Evolutionary conservation across 2,113 vertebrate species (phyloP).

Genomic region (Campylorhamphus procurvoides): DNA sequence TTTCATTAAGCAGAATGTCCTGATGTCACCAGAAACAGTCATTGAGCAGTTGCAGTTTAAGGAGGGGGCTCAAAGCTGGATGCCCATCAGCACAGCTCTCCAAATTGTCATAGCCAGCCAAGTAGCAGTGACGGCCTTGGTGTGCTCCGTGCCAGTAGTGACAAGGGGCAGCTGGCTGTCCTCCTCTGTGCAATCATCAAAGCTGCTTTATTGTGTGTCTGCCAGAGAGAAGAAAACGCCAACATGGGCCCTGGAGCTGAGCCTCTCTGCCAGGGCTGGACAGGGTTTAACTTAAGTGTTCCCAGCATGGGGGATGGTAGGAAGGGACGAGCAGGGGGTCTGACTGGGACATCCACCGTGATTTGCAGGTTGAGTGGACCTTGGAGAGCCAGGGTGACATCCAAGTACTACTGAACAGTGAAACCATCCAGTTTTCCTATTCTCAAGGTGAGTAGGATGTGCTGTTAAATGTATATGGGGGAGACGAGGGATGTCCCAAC

Average conservation of each 20-base stretch:
- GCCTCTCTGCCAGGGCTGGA: background rate
- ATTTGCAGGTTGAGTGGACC: conserved; percentile 52
- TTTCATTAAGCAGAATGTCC: background rate
- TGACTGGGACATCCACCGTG: accelerated
- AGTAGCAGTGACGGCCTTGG: background rate
- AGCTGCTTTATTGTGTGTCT: background rate
- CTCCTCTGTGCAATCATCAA: background rate
- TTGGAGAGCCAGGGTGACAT: conserved; percentile 13
- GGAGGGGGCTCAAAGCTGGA: background rate
- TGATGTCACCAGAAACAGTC: background rate
- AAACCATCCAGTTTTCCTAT: conserved; percentile 29
- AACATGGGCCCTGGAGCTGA: background rate
- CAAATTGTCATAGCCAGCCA: accelerated
- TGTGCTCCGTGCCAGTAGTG: accelerated
- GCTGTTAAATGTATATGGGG: background rate
- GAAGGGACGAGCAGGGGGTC: accelerated
- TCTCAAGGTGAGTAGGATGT: conserved; percentile 17
- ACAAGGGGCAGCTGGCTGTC: background rate
- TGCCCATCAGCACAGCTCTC: background rate
- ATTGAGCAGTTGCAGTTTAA: accelerated
- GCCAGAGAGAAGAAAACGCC: background rate
- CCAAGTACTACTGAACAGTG: background rate
- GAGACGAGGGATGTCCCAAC: accelerated
- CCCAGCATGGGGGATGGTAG: background rate
- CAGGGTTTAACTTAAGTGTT: accelerated